These are phyloP conservation scores for Tenrec ecaudatus DNA, from an alignment of 2,113 vertebrate species.

Conservation along the genomic window DNA sequence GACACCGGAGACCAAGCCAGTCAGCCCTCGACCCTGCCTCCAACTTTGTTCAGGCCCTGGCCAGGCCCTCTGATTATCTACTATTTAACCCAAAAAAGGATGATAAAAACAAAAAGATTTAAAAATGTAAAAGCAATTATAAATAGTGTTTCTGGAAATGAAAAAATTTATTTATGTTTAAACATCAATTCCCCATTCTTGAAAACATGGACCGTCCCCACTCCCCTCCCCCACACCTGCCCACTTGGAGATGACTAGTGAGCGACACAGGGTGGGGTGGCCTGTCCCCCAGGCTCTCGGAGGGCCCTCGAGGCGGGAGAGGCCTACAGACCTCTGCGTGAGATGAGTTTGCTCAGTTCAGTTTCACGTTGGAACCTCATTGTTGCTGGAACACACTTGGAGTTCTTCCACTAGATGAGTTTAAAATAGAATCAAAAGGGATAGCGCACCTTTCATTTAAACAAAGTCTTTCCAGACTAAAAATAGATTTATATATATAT, in stretches of 20 bases:
- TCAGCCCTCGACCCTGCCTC: background rate
- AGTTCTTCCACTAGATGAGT: conserved; percentile 81
- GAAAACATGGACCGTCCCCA: conserved; percentile 61
- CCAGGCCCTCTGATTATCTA: background rate
- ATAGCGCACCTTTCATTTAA: conserved; percentile 93
- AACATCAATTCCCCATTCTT: conserved; percentile 71
- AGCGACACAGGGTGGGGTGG: background rate
- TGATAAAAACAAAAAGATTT: background rate
- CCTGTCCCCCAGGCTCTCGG: conserved; percentile 56
- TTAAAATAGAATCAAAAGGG: conserved; percentile 88
- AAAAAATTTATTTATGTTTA: conserved; percentile 78
- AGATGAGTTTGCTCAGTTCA: conserved; percentile 77
- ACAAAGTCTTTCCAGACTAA: conserved; percentile 92
- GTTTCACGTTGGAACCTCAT: conserved; percentile 81
- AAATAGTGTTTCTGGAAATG: conserved; percentile 82
- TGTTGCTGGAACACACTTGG: conserved; percentile 82
- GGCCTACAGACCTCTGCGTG: conserved; percentile 59
- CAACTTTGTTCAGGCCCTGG: background rate
- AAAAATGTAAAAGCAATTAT: conserved; percentile 76
- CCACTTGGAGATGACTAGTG: conserved; percentile 41
- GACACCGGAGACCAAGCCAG: background rate
- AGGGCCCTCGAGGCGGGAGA: conserved; percentile 72
- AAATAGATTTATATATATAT: conserved; percentile 93
- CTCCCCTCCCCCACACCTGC: conserved; percentile 35
- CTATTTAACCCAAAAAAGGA: conserved; percentile 58